These are phyloP conservation scores for Haliclystus octoradiatus DNA, from an alignment of 30 jellyfish, hydroid and myxozoan species.

Conservation along the genomic window DNA sequence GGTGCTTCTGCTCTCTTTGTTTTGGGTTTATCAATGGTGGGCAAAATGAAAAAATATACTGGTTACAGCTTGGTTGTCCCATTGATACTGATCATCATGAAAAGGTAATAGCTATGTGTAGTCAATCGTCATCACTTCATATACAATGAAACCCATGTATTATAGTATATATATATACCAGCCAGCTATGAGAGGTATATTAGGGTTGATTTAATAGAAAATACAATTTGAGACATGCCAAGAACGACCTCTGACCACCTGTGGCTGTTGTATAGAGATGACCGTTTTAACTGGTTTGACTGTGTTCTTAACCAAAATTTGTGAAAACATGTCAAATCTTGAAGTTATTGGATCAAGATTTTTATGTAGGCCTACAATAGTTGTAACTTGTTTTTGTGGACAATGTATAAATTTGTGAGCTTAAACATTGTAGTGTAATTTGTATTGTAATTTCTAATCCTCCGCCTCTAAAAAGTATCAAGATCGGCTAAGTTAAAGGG, in stretches of 20 bases:
- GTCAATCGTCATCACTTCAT: neutral
- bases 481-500: too few relatives aligned
- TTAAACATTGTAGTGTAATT: too few relatives aligned
- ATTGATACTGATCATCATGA: slow-evolving; percentile 35
- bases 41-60: slow-evolving; percentile 17
- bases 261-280: neutral
- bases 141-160: neutral
- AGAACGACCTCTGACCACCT: neutral
- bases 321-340: too few relatives aligned
- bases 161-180: neutral
- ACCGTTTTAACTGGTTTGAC: neutral
- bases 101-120: slow-evolving; percentile 38
- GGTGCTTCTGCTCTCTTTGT: slow-evolving; percentile 78
- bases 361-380: too few relatives aligned
- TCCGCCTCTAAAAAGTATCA: too few relatives aligned
- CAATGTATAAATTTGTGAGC: too few relatives aligned
- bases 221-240: neutral
- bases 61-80: slow-evolving; percentile 53
- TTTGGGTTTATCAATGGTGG: slow-evolving; percentile 63
- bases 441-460: too few relatives aligned
- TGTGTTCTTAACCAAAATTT: too few relatives aligned
- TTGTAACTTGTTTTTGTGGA: too few relatives aligned
- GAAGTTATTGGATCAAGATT: too few relatives aligned
- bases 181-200: too few relatives aligned
- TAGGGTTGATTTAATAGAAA: neutral